Evolutionary conservation across 2,888 invertebrate genomes (phyloP), one percentile per base, ranked within the genome.

Genomic region (Acrobasis suavella): DNA sequence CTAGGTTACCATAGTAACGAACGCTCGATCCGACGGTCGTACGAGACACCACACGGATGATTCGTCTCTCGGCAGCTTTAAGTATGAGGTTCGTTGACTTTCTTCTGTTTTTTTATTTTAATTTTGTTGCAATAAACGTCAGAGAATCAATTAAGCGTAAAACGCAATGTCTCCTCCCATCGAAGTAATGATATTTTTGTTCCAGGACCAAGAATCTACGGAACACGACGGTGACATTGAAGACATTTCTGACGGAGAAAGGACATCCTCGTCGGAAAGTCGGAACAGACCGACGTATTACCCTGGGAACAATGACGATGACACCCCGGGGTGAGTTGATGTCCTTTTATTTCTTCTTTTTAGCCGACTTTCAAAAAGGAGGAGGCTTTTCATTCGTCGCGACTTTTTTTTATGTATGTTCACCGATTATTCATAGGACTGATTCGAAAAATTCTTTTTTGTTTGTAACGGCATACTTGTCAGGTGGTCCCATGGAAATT

Each of bases 181-280:
- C 32, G 32, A 32, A 32, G 0, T 8, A 9, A 58, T 9, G 14
- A n/a, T n/a, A n/a, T n/a, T 59, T 37, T 68, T 52, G 46, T 68
- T 55, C 2, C 85, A 94, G 91, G 92, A 93, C 16, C 94, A 94
- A 74, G 95, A 94, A 79, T 96, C 96, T 16, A 96, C 96, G 9
- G 97, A 97, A 65, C 97, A 97, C 77, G 96, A 97, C 69, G 96
- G 96, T 0, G 97, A 97, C 72, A 94, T 96, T 0, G 97, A 97
- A 74, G 97, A 97, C 74, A 97, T 96, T 76, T 96, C 96, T 0
- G 96, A 97, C 79, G 96, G 96, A 0, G 96, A 96, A 69, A 91
- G 95, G 52, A 96, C 96, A 0, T 96, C 96, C 9, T 96, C 96
- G 0, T 96, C 96, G 0, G 96, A 96, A 76, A 94, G 95, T 64